Base-by-base conservation (phyloP, 1,140 invertebrate species). In the Leucophenga varia region DNA sequence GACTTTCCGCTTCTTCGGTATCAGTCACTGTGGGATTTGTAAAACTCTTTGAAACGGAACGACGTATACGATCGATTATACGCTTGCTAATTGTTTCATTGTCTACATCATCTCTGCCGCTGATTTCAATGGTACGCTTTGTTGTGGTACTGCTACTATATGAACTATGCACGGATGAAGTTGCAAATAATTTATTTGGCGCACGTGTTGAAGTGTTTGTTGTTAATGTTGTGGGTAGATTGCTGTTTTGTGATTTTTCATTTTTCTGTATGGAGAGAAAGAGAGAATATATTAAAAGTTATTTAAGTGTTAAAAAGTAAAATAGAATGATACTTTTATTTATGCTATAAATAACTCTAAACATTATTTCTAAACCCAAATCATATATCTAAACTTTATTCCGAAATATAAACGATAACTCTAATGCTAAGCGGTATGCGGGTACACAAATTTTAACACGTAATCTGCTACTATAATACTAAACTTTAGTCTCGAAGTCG, bases 31-130 rank as follows among this genome's bases (percentile, higher is more conserved):
- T 60, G 12, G 59, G 48, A 41, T 50, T 61, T 10, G 59, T 63
- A 6, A 70, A 54, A 6, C 57, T 63, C 18, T 73, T 61, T 6
- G 71, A 73, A 1, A 73, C 45, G 4, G 71, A 73, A 5, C 71
- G 59, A 9, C 67, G 52, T 13, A 73, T 49, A 12, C 59, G 58
- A 18, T 73, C 65, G 1, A 67, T 56, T 0, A 73, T 20, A 12
- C 63, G 53, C 41, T 73, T 55, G 22, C 55, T 43, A 49, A 67
- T 55, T 1, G 63, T 55, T 5, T 71, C 67, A 7, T 49, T 56
- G 22, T 73, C 65, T 34, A 59, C 52, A 25, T 54, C 49, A 16
- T 51, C 47, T 5, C 48, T 60, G 12, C 56, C 59, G 36, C 70
- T 67, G 42, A 50, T 55, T 32, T 55, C 53, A 34, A 60, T 49